These are phyloP conservation scores for Suncus etruscus DNA, from an alignment of 2,113 vertebrate genomes.

Conservation along the genomic window DNA sequence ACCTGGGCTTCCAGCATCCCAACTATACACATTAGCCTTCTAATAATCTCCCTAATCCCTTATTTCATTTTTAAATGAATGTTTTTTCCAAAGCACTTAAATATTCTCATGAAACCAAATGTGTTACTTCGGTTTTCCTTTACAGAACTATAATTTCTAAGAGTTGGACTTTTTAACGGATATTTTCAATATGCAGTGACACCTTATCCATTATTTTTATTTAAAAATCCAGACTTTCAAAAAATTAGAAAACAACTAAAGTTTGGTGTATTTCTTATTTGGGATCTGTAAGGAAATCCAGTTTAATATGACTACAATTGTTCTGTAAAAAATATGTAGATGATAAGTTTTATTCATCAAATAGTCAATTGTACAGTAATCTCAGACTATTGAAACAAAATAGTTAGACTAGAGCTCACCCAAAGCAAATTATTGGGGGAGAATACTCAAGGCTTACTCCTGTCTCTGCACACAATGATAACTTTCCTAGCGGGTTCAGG, in stretches of 20 bases:
- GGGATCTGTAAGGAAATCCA: slow-evolving; percentile 2
- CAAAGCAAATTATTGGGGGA: background rate
- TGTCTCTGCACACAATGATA: no score
- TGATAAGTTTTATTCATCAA: no score
- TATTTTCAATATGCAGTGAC: slow-evolving; percentile 2
- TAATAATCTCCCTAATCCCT: no score
- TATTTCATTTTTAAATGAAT: slow-evolving; percentile 43
- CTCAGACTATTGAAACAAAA: slow-evolving; percentile 22
- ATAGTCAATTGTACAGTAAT: background rate
- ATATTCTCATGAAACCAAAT: slow-evolving; percentile 54
- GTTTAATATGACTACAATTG: background rate
- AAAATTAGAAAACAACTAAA: slow-evolving; percentile 25
- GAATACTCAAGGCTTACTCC: no score
- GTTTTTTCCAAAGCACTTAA: slow-evolving; percentile 45
- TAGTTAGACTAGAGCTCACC: background rate
- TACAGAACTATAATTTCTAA: slow-evolving; percentile 57
- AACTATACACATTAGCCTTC: no score
- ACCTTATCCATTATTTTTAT: slow-evolving; percentile 43
- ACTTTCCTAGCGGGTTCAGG: no score
- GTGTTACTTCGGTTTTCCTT: slow-evolving; percentile 31
- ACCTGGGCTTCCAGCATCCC: no score
- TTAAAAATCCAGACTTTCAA: background rate
- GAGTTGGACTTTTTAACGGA: slow-evolving; percentile 28
- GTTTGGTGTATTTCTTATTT: background rate
- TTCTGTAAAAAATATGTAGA: no score